These are phyloP conservation scores for Lasiurus borealis DNA, from an alignment of 2,113 vertebrate genomes.

Conservation along the genomic window DNA sequence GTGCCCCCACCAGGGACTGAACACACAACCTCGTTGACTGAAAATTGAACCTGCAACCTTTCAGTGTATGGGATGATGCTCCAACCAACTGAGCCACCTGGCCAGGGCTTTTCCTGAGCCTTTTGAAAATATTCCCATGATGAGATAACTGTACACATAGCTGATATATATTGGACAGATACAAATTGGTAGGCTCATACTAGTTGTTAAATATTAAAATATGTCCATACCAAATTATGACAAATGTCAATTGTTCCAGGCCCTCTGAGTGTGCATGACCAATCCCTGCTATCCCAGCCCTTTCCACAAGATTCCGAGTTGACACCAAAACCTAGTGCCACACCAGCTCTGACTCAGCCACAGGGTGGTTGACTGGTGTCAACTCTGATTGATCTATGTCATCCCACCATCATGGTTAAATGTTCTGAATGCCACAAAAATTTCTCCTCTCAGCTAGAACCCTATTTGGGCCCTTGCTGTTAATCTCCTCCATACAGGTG, in stretches of 20 bases:
- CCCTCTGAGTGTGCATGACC: background rate
- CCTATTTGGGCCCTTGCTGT: background rate
- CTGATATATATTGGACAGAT: background rate
- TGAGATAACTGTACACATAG: background rate
- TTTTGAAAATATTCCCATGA: background rate
- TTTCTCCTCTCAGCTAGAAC: background rate
- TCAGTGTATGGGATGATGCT: too few species aligned
- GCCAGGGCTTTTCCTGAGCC: background rate
- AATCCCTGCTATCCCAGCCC: background rate
- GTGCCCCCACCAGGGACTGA: too few species aligned
- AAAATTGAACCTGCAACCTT: too few species aligned
- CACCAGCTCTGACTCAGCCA: background rate
- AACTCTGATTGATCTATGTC: background rate
- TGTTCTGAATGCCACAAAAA: background rate
- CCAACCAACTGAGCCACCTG: too few species aligned
- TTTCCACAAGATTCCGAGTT: background rate
- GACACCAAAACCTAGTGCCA: background rate
- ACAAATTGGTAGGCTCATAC: background rate
- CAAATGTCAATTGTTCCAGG: background rate
- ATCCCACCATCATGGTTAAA: background rate
- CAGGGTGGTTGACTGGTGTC: too few species aligned
- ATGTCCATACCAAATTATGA: background rate
- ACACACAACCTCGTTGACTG: too few species aligned
- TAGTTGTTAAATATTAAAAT: conserved; percentile 11
- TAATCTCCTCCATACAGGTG: background rate